Evolutionary conservation across 2,888 invertebrate species (phyloP).

Genomic region (Drosophila picticornis): DNA sequence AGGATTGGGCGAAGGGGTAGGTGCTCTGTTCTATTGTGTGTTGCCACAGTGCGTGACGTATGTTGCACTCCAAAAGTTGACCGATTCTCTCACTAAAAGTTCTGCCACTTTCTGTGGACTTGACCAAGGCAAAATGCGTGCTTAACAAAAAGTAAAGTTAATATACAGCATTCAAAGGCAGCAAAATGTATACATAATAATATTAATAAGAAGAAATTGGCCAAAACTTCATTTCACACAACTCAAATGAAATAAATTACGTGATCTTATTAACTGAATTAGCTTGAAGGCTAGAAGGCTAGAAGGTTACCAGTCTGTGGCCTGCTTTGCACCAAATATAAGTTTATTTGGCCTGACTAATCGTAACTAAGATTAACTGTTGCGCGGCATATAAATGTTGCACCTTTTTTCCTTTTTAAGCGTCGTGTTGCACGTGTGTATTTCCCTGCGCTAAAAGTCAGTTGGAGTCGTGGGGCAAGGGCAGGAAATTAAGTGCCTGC

Average conservation of each 20-base stretch:
- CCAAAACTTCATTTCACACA: slow-evolving; percentile 7
- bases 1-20: not conserved
- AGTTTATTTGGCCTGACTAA: slow-evolving; percentile 73
- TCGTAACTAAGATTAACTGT: slow-evolving; percentile 79
- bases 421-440: slow-evolving; percentile 51
- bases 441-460: slow-evolving; percentile 39
- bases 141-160: slow-evolving; percentile 36
- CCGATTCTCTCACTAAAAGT: slow-evolving; percentile 52
- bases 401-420: slow-evolving; percentile 25
- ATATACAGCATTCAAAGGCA: slow-evolving; percentile 26
- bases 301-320: not conserved
- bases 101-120: slow-evolving; percentile 69
- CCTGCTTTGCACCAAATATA: slow-evolving; percentile 53
- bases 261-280: slow-evolving; percentile 73
- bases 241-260: slow-evolving; percentile 74
- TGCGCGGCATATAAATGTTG: slow-evolving; percentile 66
- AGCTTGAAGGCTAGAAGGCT: not conserved
- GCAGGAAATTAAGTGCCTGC: slow-evolving; percentile 67
- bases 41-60: slow-evolving; percentile 68
- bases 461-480: not conserved
- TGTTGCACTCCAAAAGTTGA: slow-evolving; percentile 67
- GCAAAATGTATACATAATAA: slow-evolving; percentile 22
- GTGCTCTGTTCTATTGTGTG: slow-evolving; percentile 20
- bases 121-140: slow-evolving; percentile 60
- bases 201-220: slow-evolving; percentile 28